Conservation (phyloP, 2,113 vertebrate species). For the Taxidea taxus region DNA sequence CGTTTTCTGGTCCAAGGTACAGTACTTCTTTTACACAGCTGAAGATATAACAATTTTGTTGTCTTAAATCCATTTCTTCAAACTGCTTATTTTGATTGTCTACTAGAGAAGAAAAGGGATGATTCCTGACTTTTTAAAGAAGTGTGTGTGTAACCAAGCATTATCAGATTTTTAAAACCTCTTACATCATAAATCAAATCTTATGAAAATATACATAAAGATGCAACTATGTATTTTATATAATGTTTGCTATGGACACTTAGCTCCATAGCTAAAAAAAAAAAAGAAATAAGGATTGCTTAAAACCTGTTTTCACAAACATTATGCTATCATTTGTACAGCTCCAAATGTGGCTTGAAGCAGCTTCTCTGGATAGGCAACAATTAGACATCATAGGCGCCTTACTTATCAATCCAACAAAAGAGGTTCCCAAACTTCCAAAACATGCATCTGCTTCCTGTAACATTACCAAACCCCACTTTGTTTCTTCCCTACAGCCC, state of each 20-base stretch:
- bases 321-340: background rate
- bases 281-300: slow-evolving; percentile 11
- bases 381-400: background rate
- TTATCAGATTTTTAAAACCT: slow-evolving; percentile 18
- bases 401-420: background rate
- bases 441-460: slow-evolving; percentile 11
- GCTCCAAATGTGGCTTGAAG: slow-evolving; percentile 9
- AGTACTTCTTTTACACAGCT: slow-evolving; percentile 64
- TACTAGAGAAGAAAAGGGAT: slow-evolving; percentile 60
- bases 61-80: slow-evolving; percentile 72
- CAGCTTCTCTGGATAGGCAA: background rate
- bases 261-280: background rate
- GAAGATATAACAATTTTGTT: slow-evolving; percentile 71
- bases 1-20: slow-evolving; percentile 67
- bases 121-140: slow-evolving; percentile 45
- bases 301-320: slow-evolving; percentile 19
- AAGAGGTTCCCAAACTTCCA: background rate
- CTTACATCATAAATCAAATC: slow-evolving; percentile 17
- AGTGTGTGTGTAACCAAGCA: background rate
- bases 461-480: slow-evolving; percentile 13
- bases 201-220: slow-evolving; percentile 39
- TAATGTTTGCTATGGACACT: background rate
- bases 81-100: slow-evolving; percentile 70
- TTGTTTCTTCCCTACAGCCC: background rate
- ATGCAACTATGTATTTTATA: background rate